Percentiles rank a stretch among this genome's conserved stretches.
These are phyloP conservation scores for Centropus unirufus DNA, from an alignment of 2,113 vertebrate genomes.

Conservation along the genomic window DNA sequence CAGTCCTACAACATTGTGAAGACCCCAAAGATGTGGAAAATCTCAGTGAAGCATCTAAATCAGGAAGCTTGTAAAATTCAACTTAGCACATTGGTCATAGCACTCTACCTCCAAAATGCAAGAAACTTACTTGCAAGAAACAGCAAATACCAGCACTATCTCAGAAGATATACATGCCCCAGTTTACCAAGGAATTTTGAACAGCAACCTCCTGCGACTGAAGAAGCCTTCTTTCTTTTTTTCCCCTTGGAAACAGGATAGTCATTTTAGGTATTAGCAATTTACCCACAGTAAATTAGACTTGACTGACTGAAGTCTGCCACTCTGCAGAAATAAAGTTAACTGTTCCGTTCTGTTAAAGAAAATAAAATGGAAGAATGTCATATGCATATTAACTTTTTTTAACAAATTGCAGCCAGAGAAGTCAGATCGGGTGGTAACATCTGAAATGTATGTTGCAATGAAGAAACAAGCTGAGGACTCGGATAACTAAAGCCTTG, in stretches of 20 bases:
- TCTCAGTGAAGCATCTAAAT: background rate
- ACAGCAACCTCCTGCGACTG: background rate
- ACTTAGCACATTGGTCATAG: background rate
- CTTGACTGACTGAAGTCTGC: background rate
- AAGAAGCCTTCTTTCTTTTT: background rate
- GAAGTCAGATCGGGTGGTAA: background rate
- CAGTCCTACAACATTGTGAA: background rate
- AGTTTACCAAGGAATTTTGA: conserved; percentile 2
- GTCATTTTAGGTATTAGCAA: background rate
- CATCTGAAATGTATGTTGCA: background rate
- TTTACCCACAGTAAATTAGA: background rate
- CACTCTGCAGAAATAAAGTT: background rate
- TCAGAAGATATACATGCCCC: background rate
- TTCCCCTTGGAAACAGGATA: background rate
- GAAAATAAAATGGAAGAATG: background rate
- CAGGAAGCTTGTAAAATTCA: background rate
- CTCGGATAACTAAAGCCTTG: background rate
- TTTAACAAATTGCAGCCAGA: background rate
- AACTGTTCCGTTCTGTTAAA: background rate
- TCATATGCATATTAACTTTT: background rate
- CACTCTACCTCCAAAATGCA: background rate
- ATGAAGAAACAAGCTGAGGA: background rate
- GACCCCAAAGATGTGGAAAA: background rate
- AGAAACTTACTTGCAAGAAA: background rate
- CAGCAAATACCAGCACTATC: background rate